phyloP scores from a whole-genome alignment of 2,797 vertebrate genomes.

The Takifugu rubripes region DNA sequence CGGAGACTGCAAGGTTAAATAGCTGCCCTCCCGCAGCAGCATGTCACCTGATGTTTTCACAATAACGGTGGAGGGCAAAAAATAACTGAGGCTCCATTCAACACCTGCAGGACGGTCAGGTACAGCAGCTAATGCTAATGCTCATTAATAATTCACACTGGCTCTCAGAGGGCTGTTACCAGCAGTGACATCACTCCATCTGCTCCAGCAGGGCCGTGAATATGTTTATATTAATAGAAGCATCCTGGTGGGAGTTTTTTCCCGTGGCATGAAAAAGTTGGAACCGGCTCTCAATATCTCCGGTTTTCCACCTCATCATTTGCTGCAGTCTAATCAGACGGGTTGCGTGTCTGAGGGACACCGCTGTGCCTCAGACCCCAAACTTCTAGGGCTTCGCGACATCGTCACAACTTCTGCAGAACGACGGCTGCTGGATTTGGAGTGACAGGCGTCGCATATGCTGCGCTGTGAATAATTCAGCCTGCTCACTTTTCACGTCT shows the following conservation, averaged over 20 bases:
- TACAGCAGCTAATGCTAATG: constrained; percentile 35
- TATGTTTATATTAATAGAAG: constrained; percentile 22
- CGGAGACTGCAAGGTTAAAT: constrained; percentile 44
- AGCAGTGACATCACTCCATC: constrained; percentile 27
- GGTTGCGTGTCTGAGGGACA: no score
- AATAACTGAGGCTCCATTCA: constrained; percentile 45
- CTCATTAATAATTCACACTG: constrained; percentile 65
- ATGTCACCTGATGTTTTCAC: constrained; percentile 70
- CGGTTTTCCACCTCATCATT: no score
- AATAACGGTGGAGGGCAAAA: constrained; percentile 40
- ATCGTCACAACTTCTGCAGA: constrained; percentile 30
- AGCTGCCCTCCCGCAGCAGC: constrained; percentile 42
- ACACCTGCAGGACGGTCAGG: constrained; percentile 59
- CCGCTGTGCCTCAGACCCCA: neutral
- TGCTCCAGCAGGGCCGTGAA: constrained; percentile 24
- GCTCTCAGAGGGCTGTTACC: constrained; percentile 18
- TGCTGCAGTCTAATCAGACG: no score
- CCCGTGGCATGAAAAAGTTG: neutral
- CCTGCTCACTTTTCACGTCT: constrained; percentile 58
- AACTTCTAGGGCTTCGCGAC: neutral
- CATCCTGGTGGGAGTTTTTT: constrained; percentile 11
- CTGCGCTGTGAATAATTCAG: constrained; percentile 67
- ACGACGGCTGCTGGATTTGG: constrained; percentile 45
- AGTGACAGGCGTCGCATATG: constrained; percentile 59
- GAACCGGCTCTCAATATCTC: neutral